Conservation (phyloP, 2,797 vertebrate species). For the Bovichtus variegatus region DNA sequence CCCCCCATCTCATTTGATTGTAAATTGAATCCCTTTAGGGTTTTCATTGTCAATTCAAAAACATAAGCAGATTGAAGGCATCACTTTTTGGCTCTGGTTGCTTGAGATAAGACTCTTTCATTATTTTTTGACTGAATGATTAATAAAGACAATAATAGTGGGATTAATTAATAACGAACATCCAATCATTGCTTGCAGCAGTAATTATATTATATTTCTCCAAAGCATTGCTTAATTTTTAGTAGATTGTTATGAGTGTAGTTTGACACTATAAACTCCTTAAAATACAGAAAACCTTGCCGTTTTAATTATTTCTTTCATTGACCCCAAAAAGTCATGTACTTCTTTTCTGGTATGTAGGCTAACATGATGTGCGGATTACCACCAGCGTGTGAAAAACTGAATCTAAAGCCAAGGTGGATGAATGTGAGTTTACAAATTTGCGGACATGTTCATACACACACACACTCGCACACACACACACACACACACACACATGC, state of each 20-base stretch:
- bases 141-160: slow-evolving; percentile 8
- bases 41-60: slow-evolving; percentile 12
- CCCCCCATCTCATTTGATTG: background rate
- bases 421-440: slow-evolving; percentile 63
- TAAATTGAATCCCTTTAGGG: background rate
- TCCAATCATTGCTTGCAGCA: background rate
- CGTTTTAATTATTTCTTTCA: slow-evolving; percentile 19
- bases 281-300: slow-evolving; percentile 24
- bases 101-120: slow-evolving; percentile 1
- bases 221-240: background rate
- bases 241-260: background rate
- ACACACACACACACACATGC: slow-evolving; percentile 44
- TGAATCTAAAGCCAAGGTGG: slow-evolving; percentile 40
- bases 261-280: slow-evolving; percentile 11
- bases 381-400: slow-evolving; percentile 28
- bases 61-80: background rate
- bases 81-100: slow-evolving; percentile 2
- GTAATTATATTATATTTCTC: background rate
- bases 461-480: slow-evolving; percentile 39
- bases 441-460: slow-evolving; percentile 52
- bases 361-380: slow-evolving; percentile 33
- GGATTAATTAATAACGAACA: slow-evolving; percentile 2
- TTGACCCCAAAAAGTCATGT: slow-evolving; percentile 29
- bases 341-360: slow-evolving; percentile 47
- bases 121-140: slow-evolving; percentile 14